Percentiles rank a stretch among this genome's conserved stretches.
Evolutionary conservation across 1,140 invertebrate genomes (phyloP).

Genomic region (Bicyclus anynana): DNA sequence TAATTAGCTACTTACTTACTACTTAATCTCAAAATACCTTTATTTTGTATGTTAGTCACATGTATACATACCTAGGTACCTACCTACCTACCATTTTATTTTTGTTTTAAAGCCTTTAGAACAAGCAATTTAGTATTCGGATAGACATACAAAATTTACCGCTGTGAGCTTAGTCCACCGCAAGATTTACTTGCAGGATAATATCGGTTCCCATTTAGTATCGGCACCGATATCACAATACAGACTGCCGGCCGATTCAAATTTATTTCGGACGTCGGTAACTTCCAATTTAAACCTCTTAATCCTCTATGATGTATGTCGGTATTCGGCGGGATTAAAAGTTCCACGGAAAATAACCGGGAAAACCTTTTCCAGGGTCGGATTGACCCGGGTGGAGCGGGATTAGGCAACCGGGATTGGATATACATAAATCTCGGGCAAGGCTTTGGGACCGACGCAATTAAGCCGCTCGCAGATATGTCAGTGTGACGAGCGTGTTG

Average conservation of each 20-base stretch:
- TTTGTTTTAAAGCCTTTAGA: background rate
- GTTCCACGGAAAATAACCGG: constrained; percentile 77
- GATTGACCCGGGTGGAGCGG: constrained; percentile 70
- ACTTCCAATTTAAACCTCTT: constrained; percentile 77
- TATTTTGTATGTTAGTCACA: no score
- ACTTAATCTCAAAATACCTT: no score
- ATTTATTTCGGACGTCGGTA: constrained; percentile 77
- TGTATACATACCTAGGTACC: no score
- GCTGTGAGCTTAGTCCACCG: constrained; percentile 46
- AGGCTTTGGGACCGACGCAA: constrained; percentile 70
- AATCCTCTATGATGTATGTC: constrained; percentile 77
- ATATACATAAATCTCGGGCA: constrained; percentile 73
- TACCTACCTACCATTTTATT: no score
- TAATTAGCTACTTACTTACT: no score
- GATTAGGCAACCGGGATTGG: constrained; percentile 74
- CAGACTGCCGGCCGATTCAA: constrained; percentile 73
- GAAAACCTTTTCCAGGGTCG: constrained; percentile 76
- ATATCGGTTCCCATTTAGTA: constrained; percentile 71
- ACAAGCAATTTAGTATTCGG: constrained; percentile 1
- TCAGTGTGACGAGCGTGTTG: constrained; percentile 58
- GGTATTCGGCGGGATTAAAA: constrained; percentile 76
- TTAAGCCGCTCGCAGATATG: constrained; percentile 70
- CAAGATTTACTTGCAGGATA: constrained; percentile 65
- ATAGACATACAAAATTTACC: constrained; percentile 16
- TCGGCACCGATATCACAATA: constrained; percentile 73